phyloP scores from a whole-genome alignment of 1,140 invertebrate genomes.

The Tenebrio molitor region DNA sequence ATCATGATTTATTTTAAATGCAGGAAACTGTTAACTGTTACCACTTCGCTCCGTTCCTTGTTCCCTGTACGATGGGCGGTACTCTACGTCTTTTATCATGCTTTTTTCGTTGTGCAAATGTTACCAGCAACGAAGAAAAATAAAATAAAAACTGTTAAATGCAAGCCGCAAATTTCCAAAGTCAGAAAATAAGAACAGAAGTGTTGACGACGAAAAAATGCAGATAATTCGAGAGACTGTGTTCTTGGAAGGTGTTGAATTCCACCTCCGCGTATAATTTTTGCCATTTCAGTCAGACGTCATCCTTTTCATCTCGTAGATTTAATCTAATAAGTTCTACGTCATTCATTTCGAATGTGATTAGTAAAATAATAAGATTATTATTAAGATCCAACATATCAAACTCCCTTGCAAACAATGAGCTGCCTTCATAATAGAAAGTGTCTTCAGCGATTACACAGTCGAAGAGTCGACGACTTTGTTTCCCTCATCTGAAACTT shows the following conservation, averaged over 20 bases:
- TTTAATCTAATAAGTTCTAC: not conserved
- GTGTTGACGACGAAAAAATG: no score
- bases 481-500: constrained; percentile 27
- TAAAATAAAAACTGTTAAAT: no score
- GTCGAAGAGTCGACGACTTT: constrained; percentile 2
- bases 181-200: no score
- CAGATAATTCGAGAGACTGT: no score
- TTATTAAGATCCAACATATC: constrained; percentile 19
- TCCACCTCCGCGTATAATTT: no score
- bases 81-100: no score
- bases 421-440: constrained; percentile 5
- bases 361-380: constrained; percentile 7
- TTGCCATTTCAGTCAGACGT: no score
- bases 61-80: not conserved
- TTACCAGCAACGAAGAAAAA: no score
- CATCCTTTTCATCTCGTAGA: no score
- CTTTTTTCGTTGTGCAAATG: no score
- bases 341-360: constrained; percentile 7
- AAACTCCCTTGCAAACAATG: constrained; percentile 4
- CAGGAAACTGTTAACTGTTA: constrained; percentile 31
- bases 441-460: constrained; percentile 17
- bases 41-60: constrained; percentile 7
- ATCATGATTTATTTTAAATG: constrained; percentile 25
- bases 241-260: no score
- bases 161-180: no score